A percentile compares a stretch with the other conserved stretches of the same genome.
Evolutionary conservation across 2,113 vertebrate genomes (phyloP).

Genomic region (Thalassarche chlororhynchos): DNA sequence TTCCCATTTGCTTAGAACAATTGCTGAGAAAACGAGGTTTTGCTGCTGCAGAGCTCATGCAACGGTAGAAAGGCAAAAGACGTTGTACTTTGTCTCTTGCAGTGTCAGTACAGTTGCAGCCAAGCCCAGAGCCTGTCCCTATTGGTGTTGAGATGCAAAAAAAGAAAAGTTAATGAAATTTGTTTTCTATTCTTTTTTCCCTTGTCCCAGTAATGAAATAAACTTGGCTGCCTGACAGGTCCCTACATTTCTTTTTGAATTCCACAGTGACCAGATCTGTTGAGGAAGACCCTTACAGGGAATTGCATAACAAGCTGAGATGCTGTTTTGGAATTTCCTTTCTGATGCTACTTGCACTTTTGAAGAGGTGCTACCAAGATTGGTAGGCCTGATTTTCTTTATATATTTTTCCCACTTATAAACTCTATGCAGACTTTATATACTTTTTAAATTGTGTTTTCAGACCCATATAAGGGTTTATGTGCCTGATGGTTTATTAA

Average conservation of each 20-base stretch:
- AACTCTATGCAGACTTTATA: neutral
- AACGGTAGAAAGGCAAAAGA: neutral
- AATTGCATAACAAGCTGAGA: neutral
- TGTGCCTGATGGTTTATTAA: neutral
- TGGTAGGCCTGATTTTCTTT: neutral
- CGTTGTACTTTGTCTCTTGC: constrained; percentile 28
- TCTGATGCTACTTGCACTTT: neutral
- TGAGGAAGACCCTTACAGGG: neutral
- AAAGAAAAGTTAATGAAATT: neutral
- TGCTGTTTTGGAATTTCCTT: neutral
- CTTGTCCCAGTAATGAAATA: neutral
- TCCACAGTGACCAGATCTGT: neutral
- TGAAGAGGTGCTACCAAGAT: neutral
- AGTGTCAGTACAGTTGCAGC: neutral
- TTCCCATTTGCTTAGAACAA: constrained; percentile 13
- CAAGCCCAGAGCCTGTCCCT: constrained; percentile 33
- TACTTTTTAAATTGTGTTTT: neutral
- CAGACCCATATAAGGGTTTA: neutral
- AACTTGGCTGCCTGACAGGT: neutral
- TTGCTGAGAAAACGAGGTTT: constrained; percentile 55
- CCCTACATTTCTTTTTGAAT: neutral
- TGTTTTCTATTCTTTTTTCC: neutral
- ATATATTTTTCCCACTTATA: neutral
- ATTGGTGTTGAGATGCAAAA: neutral
- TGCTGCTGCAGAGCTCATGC: constrained; percentile 36